Evolutionary conservation across 1,140 invertebrate genomes (phyloP).

Genomic region (Trigoniulus corallinus): DNA sequence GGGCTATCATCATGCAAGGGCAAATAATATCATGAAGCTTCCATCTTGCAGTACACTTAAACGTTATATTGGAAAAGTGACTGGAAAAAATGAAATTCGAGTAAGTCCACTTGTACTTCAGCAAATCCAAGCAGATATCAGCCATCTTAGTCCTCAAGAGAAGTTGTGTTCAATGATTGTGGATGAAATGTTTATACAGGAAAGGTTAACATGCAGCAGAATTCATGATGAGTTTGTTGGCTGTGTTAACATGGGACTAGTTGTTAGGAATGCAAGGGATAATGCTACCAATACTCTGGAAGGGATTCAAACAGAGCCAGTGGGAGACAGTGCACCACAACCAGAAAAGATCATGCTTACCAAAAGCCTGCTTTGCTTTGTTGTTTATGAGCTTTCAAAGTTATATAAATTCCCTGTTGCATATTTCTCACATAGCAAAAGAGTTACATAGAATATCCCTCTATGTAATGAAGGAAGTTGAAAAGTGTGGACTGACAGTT

Average conservation of each 20-base stretch:
- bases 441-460: not conserved
- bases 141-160: not conserved
- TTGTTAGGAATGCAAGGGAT: not conserved
- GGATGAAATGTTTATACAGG: slow-evolving; percentile 3
- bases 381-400: not conserved
- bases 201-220: not conserved
- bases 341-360: too few species aligned
- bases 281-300: not conserved
- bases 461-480: slow-evolving; percentile 5
- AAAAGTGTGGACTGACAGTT: slow-evolving; percentile 3
- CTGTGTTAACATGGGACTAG: not conserved
- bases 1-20: not conserved
- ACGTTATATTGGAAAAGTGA: not conserved
- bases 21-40: not conserved
- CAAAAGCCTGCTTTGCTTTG: slow-evolving; percentile 3
- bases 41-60: not conserved
- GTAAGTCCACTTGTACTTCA: not conserved
- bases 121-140: not conserved
- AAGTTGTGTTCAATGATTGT: not conserved
- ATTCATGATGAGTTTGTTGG: not conserved
- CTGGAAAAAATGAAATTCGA: not conserved
- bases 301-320: too few species aligned
- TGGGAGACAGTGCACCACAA: too few species aligned
- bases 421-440: slow-evolving; percentile 5
- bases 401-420: slow-evolving; percentile 7